A percentile compares a stretch with the other conserved stretches of the same genome.
These are phyloP conservation scores for Origma solitaria DNA, from an alignment of 2,113 vertebrate species.

Conservation along the genomic window DNA sequence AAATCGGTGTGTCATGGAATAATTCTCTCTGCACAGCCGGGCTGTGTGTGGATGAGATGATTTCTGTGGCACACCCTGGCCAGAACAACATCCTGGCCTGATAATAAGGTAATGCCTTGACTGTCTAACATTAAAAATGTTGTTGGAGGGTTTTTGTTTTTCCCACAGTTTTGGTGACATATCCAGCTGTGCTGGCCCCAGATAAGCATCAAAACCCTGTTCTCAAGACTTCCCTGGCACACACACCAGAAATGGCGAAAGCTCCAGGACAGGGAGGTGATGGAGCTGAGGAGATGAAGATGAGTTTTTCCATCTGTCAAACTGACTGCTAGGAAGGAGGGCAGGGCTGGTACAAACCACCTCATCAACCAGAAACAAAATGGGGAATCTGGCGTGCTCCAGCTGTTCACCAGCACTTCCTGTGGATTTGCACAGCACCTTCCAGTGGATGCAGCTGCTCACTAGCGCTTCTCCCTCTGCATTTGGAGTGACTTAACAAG, in stretches of 20 bases:
- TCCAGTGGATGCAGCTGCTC: slow-evolving; percentile 36
- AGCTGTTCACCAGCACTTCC: background rate
- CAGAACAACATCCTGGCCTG: too few species aligned
- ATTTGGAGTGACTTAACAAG: background rate
- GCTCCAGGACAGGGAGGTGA: background rate
- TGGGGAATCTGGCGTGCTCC: background rate
- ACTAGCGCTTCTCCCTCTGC: background rate
- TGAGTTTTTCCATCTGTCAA: background rate
- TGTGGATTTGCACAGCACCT: slow-evolving; percentile 1
- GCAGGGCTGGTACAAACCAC: background rate
- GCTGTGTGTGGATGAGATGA: too few species aligned
- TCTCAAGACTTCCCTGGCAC: background rate
- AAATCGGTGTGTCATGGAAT: too few species aligned
- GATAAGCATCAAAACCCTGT: rapidly evolving
- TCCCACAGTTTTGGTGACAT: too few species aligned
- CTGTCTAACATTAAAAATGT: too few species aligned
- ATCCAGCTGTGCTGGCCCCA: rapidly evolving
- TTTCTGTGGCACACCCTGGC: too few species aligned
- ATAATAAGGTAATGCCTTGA: too few species aligned
- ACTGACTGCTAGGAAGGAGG: background rate
- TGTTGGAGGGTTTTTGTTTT: too few species aligned
- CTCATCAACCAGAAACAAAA: background rate
- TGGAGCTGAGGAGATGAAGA: background rate
- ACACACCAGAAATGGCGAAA: background rate
- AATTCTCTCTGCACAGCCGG: too few species aligned